Evolutionary conservation across 1,140 invertebrate species (phyloP).

Genomic region (Aphaenogaster ashmeadi): DNA sequence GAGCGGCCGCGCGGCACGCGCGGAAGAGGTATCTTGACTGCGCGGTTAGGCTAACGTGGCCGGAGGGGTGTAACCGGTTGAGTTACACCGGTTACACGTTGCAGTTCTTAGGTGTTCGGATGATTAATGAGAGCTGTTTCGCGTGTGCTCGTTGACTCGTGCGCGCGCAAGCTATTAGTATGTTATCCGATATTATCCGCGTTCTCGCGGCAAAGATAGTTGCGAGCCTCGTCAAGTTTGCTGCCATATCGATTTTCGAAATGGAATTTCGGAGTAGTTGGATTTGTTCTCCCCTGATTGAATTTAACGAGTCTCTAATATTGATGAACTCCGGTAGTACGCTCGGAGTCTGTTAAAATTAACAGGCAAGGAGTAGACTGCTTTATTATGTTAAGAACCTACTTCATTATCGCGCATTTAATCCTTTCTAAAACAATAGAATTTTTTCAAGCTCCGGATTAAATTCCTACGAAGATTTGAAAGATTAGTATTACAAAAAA

Average conservation of each 20-base stretch:
- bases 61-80: slow-evolving; percentile 37
- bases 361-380: background rate
- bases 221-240: slow-evolving; percentile 21
- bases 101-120: slow-evolving; percentile 61
- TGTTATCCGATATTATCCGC: slow-evolving; percentile 47
- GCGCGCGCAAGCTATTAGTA: slow-evolving; percentile 21
- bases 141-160: slow-evolving; percentile 37
- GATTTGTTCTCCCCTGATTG: slow-evolving; percentile 38
- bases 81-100: slow-evolving; percentile 63
- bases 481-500: slow-evolving; percentile 2
- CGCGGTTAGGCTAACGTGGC: slow-evolving; percentile 47
- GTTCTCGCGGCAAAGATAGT: slow-evolving; percentile 5
- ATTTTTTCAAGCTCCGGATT: background rate
- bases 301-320: slow-evolving; percentile 31
- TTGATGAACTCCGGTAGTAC: slow-evolving; percentile 3
- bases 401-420: background rate
- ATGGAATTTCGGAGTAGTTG: slow-evolving; percentile 34
- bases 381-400: background rate
- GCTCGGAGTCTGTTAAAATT: slow-evolving; percentile 1
- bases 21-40: slow-evolving; percentile 49
- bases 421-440: background rate
- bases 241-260: slow-evolving; percentile 43
- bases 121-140: slow-evolving; percentile 59
- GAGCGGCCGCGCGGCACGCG: slow-evolving; percentile 33
- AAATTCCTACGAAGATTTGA: background rate